phyloP scores from a whole-genome alignment of 2,113 vertebrate species.

The Leuciscus idus region DNA sequence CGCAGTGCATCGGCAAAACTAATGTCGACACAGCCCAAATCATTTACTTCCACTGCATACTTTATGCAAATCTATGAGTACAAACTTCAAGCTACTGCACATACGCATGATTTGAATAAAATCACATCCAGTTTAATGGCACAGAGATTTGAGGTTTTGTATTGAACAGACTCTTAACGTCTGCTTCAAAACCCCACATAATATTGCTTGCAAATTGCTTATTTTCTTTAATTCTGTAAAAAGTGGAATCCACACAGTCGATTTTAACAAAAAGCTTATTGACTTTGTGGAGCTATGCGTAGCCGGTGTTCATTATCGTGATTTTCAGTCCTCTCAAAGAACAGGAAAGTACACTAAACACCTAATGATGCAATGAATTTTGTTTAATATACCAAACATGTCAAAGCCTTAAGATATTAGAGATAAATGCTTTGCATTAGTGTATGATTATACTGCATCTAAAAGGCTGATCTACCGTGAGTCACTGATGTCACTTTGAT shows the following conservation, averaged over 20 bases:
- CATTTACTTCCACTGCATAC: neutral
- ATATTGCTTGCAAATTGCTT: neutral
- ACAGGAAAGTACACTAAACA: neutral
- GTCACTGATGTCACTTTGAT: conserved; percentile 18
- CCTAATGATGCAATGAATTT: neutral
- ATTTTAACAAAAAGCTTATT: conserved; percentile 1
- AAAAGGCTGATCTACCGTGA: neutral
- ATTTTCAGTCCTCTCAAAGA: neutral
- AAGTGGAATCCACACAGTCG: neutral
- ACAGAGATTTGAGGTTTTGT: neutral
- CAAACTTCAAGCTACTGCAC: neutral
- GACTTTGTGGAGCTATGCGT: neutral
- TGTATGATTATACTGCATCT: conserved; percentile 8
- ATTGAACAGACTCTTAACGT: too few species aligned
- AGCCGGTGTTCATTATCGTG: neutral
- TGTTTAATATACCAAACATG: conserved; percentile 11
- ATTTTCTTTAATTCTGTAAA: neutral
- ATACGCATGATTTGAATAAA: neutral
- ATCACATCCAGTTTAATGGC: neutral
- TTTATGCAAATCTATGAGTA: neutral
- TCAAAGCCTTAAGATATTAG: conserved; percentile 26
- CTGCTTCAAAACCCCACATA: neutral
- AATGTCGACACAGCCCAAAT: neutral
- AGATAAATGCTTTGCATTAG: conserved; percentile 15
- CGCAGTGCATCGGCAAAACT: too few species aligned